Evolutionary conservation across 2,888 invertebrate genomes (phyloP).

Genomic region (Azorinus chamasolen): DNA sequence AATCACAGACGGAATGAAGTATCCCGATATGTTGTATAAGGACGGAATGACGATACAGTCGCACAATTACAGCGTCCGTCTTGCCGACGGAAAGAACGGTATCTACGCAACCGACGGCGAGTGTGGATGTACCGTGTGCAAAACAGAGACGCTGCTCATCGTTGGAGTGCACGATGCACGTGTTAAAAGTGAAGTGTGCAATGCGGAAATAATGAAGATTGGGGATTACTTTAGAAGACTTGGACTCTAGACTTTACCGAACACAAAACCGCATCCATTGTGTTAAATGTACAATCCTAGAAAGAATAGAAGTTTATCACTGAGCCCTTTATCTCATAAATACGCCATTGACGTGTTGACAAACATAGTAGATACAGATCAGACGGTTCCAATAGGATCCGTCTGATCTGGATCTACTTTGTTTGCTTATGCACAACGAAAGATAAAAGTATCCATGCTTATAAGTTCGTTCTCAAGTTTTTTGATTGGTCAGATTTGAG

Average conservation of each 20-base stretch:
- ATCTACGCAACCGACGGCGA: conserved; percentile 73
- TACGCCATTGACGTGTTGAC: no score
- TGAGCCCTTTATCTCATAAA: no score
- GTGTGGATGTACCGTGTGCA: conserved; percentile 76
- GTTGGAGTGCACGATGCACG: conserved; percentile 71
- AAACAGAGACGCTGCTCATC: conserved; percentile 73
- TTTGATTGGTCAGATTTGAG: no score
- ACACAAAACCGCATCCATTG: no score
- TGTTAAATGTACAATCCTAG: no score
- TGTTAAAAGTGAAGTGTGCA: conserved; percentile 67
- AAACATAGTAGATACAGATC: no score
- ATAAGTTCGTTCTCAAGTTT: no score
- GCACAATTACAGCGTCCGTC: conserved; percentile 67
- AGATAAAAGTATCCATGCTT: no score
- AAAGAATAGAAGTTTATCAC: no score
- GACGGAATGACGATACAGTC: conserved; percentile 73
- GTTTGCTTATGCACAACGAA: no score
- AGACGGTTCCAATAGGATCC: no score
- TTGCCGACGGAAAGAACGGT: conserved; percentile 79
- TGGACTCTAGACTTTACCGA: conserved; percentile 39
- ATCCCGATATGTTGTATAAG: conserved; percentile 59
- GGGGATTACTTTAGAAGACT: conserved; percentile 74
- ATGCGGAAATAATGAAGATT: conserved; percentile 79
- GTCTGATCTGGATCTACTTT: no score
- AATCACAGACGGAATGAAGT: conserved; percentile 62